Percentiles rank a stretch among this genome's conserved stretches.
These are phyloP conservation scores for Apostichopus californicus DNA, from an alignment of 35 echinoderm and acorn worm genomes.

Conservation along the genomic window DNA sequence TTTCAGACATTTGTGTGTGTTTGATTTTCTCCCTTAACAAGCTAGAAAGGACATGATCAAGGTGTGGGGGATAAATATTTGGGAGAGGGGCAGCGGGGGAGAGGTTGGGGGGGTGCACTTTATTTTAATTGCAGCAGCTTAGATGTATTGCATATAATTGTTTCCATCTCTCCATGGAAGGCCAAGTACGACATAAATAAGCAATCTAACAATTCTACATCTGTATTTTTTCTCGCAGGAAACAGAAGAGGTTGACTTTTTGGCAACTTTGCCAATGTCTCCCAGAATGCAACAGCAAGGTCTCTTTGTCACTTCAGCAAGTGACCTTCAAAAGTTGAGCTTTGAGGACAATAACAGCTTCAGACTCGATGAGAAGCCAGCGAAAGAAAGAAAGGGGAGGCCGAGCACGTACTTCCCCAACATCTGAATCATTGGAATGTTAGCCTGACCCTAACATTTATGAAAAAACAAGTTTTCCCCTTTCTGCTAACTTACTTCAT, in stretches of 20 bases:
- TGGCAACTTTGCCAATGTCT: slow-evolving; percentile 75
- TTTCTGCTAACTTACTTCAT: too few species aligned
- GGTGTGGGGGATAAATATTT: too few species aligned
- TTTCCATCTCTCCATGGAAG: too few species aligned
- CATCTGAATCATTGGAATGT: background rate
- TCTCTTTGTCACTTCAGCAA: slow-evolving; percentile 69
- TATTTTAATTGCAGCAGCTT: too few species aligned
- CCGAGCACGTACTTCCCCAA: slow-evolving; percentile 33
- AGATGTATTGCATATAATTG: too few species aligned
- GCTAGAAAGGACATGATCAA: too few species aligned
- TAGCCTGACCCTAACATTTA: too few species aligned
- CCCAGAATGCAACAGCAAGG: slow-evolving; percentile 81
- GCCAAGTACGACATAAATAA: too few species aligned
- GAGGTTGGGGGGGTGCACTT: too few species aligned
- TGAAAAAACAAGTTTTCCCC: background rate
- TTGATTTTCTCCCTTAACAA: too few species aligned
- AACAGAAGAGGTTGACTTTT: slow-evolving; percentile 78
- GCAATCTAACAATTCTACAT: background rate
- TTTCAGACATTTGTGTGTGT: too few species aligned
- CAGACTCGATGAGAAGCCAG: slow-evolving; percentile 1
- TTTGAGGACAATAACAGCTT: slow-evolving; percentile 21
- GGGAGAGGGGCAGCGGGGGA: too few species aligned
- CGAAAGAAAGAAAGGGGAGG: slow-evolving; percentile 16
- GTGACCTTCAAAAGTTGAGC: slow-evolving; percentile 72
- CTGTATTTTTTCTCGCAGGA: slow-evolving; percentile 57